Conservation (phyloP, 1,140 invertebrate genomes). For the Pristionchus pacificus region DNA sequence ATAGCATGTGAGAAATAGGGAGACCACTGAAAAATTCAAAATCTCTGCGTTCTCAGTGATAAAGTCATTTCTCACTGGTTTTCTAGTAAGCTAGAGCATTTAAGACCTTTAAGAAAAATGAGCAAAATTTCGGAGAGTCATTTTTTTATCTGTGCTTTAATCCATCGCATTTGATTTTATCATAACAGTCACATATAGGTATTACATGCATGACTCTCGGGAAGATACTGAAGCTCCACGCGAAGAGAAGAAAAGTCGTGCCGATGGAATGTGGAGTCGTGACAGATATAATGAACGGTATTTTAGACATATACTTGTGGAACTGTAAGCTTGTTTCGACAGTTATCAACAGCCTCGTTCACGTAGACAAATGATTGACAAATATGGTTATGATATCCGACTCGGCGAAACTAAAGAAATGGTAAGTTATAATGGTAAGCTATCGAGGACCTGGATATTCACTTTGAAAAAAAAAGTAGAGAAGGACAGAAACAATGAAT, state of each 20-base stretch:
- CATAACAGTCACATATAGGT: not conserved
- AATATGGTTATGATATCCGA: constrained; percentile 16
- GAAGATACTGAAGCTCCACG: constrained; percentile 2
- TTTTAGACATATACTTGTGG: constrained; percentile 10
- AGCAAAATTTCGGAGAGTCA: too few species aligned
- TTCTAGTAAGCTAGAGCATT: too few species aligned
- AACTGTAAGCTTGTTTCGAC: not conserved
- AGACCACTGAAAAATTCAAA: too few species aligned
- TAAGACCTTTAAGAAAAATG: too few species aligned
- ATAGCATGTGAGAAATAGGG: too few species aligned
- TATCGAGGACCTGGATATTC: too few species aligned
- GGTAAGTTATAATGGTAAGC: not conserved
- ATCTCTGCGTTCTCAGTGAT: too few species aligned
- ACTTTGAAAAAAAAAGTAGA: too few species aligned
- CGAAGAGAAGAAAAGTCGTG: constrained; percentile 4
- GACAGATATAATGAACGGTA: constrained; percentile 5
- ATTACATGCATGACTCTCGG: constrained; percentile 21
- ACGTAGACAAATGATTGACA: not conserved
- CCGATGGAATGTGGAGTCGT: constrained; percentile 13
- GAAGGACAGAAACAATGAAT: too few species aligned
- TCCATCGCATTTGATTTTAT: not conserved
- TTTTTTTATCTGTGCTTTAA: too few species aligned
- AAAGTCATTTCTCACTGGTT: too few species aligned
- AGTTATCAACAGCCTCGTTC: too few species aligned
- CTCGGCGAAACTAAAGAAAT: constrained; percentile 6